Base-by-base conservation (phyloP, 2,888 invertebrate genomes). In the Mythimna loreyi region DNA sequence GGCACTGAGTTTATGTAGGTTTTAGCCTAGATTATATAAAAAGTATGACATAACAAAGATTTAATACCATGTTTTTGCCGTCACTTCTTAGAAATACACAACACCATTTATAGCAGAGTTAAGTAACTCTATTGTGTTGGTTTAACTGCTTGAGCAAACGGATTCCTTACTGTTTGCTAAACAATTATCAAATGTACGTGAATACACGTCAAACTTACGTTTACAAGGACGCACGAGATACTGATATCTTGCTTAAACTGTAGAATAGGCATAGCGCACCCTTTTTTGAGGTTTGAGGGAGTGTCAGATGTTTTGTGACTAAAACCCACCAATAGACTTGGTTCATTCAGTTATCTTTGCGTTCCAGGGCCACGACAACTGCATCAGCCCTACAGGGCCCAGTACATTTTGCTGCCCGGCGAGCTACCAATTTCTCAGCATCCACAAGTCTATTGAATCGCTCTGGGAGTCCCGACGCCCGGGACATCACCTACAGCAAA, bases 151-250 rank as follows among this genome's bases (percentile, higher is more conserved):
- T 83, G 76, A 71, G 71, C 79, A 85, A 83, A 86, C 75, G 78
- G 72, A 81, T 64, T 67, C 72, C 67, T 75, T 53, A 36, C 53
- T 79, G 76, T 85, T 85, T 84, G 80, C 67, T 60, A 73, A 77
- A 73, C 81, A 86, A 86, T 86, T 87, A 86, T 77, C 84, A 74
- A 71, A 73, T 68, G 70, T 59, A 63, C 45, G 78, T 63, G 72
- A 78, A 79, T 62, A 75, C 50, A 67, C 67, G 72, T 58, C 68
- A 57, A 70, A 75, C 47, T 78, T 68, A 75, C 47, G 57, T 65
- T 63, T 62, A 55, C 75, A 69, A 80, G 82, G 84, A 75, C 84
- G 72, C 43, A 56, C 43, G 61, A 65, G 80, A 80, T 75, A 76
- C 67, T 78, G 57, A 81, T 63, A 66, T 21, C 36, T 83, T 71